Conservation (phyloP, 2,888 invertebrate species). For the Baccha elongata region DNA sequence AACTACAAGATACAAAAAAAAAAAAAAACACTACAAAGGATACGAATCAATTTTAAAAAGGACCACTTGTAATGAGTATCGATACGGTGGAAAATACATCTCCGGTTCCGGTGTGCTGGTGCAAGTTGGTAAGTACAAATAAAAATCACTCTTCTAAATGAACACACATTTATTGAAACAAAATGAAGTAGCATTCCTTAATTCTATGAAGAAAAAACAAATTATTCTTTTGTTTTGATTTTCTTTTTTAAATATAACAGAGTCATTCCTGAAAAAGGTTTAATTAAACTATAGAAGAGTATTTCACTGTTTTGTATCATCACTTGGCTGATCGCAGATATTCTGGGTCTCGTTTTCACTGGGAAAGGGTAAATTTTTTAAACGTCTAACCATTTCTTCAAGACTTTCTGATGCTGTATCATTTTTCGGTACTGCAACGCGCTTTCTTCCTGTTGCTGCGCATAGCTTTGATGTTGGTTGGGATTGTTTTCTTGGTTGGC, state of each 20-base stretch:
- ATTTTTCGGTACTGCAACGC: slow-evolving; percentile 74
- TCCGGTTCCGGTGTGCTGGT: background rate
- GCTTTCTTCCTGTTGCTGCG: slow-evolving; percentile 74
- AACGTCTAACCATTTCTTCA: slow-evolving; percentile 79
- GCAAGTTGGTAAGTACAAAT: slow-evolving; percentile 12
- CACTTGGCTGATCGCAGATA: slow-evolving; percentile 15
- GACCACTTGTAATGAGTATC: slow-evolving; percentile 28
- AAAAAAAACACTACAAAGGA: slow-evolving; percentile 16
- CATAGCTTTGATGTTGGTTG: slow-evolving; percentile 77
- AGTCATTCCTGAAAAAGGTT: slow-evolving; percentile 49
- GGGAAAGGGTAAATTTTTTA: slow-evolving; percentile 78
- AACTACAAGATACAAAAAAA: slow-evolving; percentile 23
- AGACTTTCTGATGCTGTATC: slow-evolving; percentile 69
- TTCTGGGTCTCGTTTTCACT: slow-evolving; percentile 21
- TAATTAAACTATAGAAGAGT: slow-evolving; percentile 4
- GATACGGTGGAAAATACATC: slow-evolving; percentile 8
- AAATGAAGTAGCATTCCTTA: slow-evolving; percentile 57
- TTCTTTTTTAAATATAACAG: slow-evolving; percentile 39
- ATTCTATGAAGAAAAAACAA: slow-evolving; percentile 50
- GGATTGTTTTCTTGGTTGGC: slow-evolving; percentile 70
- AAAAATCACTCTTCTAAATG: slow-evolving; percentile 27
- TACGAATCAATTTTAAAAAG: slow-evolving; percentile 27
- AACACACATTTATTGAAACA: slow-evolving; percentile 69
- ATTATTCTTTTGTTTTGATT: slow-evolving; percentile 1
- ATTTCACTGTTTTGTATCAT: slow-evolving; percentile 32